Percentiles rank a stretch among this genome's conserved stretches.
Conservation (phyloP, 2,888 invertebrate species). For the Chironomus tentans region DNA sequence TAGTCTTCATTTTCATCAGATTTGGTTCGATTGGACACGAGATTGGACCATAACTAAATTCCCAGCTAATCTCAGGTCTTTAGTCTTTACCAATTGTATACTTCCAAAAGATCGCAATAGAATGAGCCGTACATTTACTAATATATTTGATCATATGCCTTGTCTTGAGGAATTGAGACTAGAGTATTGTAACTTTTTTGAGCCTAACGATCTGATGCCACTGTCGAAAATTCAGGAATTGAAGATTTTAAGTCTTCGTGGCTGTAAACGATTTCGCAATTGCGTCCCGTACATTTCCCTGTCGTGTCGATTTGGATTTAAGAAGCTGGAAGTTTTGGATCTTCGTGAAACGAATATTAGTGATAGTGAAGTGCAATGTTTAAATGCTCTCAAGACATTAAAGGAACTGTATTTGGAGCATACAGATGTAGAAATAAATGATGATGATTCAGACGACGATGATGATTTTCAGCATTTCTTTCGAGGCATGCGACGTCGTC, state of each 20-base stretch:
- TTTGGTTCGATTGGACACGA: slow-evolving; percentile 38
- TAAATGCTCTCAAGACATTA: slow-evolving; percentile 45
- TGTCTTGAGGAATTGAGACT: slow-evolving; percentile 34
- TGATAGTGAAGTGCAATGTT: slow-evolving; percentile 52
- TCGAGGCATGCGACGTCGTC: not conserved
- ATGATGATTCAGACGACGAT: slow-evolving; percentile 28
- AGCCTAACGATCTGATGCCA: slow-evolving; percentile 60
- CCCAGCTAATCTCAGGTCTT: slow-evolving; percentile 42
- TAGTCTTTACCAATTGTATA: slow-evolving; percentile 2
- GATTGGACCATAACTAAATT: slow-evolving; percentile 49
- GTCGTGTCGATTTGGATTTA: slow-evolving; percentile 60
- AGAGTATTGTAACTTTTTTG: slow-evolving; percentile 54
- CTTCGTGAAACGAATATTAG: slow-evolving; percentile 48
- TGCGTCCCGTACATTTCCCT: slow-evolving; percentile 70
- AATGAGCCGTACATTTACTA: slow-evolving; percentile 34
- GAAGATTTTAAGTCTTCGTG: slow-evolving; percentile 52
- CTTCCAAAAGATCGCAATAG: not conserved
- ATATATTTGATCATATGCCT: slow-evolving; percentile 37
- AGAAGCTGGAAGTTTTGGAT: slow-evolving; percentile 43
- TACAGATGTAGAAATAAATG: slow-evolving; percentile 33
- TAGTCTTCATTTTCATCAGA: slow-evolving; percentile 36
- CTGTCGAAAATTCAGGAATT: slow-evolving; percentile 59
- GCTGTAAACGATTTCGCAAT: slow-evolving; percentile 57
- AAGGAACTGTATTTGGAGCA: slow-evolving; percentile 47
- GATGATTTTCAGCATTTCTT: slow-evolving; percentile 22